A percentile compares a stretch with the other conserved stretches of the same genome.
These are phyloP conservation scores for Azemiops feae DNA, from an alignment of 2,113 vertebrate species.

Conservation along the genomic window DNA sequence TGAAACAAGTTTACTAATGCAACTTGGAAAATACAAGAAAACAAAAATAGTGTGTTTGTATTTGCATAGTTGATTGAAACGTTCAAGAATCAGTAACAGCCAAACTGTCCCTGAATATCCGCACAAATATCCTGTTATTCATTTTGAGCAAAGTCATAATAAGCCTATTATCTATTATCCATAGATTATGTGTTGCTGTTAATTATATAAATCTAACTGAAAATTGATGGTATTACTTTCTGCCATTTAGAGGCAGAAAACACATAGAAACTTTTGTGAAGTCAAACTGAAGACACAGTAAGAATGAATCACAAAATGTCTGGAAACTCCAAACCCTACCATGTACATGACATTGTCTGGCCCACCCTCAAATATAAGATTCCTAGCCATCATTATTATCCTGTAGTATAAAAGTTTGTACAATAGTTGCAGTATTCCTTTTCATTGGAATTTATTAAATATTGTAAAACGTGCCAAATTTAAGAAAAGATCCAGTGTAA, in stretches of 20 bases:
- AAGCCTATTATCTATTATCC: neutral
- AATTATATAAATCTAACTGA: neutral
- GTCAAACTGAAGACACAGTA: neutral
- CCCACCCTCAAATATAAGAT: neutral
- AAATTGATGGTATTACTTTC: neutral
- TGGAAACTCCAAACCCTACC: neutral
- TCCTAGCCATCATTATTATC: neutral
- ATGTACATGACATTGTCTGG: neutral
- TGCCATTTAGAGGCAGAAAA: neutral
- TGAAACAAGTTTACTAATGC: constrained; percentile 26
- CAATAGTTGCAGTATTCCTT: neutral
- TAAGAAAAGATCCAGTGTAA: neutral
- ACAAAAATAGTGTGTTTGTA: constrained; percentile 7
- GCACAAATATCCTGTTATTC: neutral
- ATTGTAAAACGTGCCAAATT: neutral
- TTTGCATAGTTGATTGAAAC: neutral
- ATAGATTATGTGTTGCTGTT: neutral
- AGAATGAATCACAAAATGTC: neutral
- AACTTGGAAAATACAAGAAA: neutral
- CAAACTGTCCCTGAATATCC: neutral
- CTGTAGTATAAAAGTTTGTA: neutral
- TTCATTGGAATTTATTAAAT: neutral
- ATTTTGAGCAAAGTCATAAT: neutral
- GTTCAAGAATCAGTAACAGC: neutral
- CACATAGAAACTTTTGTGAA: neutral